Evolutionary conservation across 2,113 vertebrate genomes (phyloP).

Genomic region (Elachura formosa): DNA sequence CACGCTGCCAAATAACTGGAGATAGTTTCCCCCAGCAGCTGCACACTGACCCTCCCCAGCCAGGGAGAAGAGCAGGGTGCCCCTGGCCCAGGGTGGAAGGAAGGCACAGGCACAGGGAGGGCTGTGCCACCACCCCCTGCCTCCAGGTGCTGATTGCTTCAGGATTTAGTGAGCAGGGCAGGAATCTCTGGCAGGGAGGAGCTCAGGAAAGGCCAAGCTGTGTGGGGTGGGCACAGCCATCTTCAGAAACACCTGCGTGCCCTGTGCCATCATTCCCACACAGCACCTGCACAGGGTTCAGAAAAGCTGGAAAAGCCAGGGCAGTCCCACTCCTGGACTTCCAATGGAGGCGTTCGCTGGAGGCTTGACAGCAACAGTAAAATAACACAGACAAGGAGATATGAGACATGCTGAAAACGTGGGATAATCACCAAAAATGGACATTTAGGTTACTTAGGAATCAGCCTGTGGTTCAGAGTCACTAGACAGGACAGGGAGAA

Average conservation of each 20-base stretch:
- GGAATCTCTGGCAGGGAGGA: not conserved
- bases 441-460: not conserved
- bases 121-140: not conserved
- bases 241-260: not conserved
- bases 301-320: not conserved
- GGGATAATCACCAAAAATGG: not conserved
- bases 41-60: not conserved
- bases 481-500: not conserved
- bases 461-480: not conserved
- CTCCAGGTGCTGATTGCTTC: not conserved
- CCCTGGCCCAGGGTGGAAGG: not conserved
- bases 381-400: not conserved
- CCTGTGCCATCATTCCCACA: not conserved
- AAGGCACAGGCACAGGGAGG: not conserved
- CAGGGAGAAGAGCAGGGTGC: not conserved
- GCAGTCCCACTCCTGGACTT: not conserved
- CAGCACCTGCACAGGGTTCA: not conserved
- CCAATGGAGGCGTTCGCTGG: not conserved
- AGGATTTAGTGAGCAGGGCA: not conserved
- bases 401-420: not conserved
- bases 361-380: not conserved
- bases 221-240: not conserved
- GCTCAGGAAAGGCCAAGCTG: not conserved
- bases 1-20: not conserved
- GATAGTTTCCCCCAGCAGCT: constrained; percentile 28